phyloP scores from a whole-genome alignment of 2,113 vertebrate species.

The Boleophthalmus pectinirostris region DNA sequence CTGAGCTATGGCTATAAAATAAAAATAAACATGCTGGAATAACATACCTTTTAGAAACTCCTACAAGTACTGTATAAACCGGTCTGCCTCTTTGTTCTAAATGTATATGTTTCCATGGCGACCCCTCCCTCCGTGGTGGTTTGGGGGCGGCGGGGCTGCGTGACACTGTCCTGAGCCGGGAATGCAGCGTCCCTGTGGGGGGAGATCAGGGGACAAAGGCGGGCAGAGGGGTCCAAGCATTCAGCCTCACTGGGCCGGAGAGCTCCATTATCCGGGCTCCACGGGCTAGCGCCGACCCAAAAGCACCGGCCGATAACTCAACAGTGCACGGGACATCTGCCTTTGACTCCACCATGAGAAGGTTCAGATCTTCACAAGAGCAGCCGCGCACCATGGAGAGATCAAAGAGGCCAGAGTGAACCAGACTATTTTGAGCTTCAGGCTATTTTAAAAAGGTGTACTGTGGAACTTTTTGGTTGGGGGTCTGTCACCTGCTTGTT shows the following conservation, averaged over 20 bases:
- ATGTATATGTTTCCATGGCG: background rate
- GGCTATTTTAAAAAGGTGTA: too few species aligned
- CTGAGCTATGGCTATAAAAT: too few species aligned
- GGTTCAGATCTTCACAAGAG: slow-evolving; percentile 24
- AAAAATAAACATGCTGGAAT: background rate
- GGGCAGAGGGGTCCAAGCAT: slow-evolving; percentile 39
- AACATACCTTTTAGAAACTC: background rate
- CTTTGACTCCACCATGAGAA: slow-evolving; percentile 39
- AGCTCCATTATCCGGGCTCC: slow-evolving; percentile 67
- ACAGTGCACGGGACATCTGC: slow-evolving; percentile 47
- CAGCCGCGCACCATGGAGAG: slow-evolving; percentile 26
- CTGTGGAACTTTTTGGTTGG: too few species aligned
- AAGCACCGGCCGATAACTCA: slow-evolving; percentile 44
- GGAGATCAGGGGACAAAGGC: slow-evolving; percentile 55
- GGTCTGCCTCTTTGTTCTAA: background rate
- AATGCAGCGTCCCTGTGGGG: slow-evolving; percentile 69
- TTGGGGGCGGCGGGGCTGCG: slow-evolving; percentile 60
- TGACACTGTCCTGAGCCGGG: slow-evolving; percentile 71
- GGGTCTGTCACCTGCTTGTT: too few species aligned
- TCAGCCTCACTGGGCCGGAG: slow-evolving; percentile 58
- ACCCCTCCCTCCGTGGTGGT: slow-evolving; percentile 31
- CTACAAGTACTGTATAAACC: background rate
- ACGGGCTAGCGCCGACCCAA: slow-evolving; percentile 50
- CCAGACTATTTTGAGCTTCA: background rate
- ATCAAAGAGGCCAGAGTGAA: slow-evolving; percentile 2